phyloP scores from a whole-genome alignment of 2,888 invertebrate genomes.

The Tortricodes alternella region DNA sequence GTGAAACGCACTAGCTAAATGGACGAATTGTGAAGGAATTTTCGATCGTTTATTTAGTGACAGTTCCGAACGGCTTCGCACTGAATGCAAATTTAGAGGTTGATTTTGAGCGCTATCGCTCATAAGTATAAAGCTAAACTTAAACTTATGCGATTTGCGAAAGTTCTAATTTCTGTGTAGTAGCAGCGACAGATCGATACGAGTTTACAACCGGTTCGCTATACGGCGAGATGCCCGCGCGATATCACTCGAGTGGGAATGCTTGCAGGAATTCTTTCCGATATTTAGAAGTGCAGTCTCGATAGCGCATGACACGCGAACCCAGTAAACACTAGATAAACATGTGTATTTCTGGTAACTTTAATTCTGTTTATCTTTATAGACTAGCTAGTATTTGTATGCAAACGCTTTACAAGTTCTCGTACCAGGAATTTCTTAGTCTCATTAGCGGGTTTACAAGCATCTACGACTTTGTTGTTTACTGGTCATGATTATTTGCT shows the following conservation, averaged over 20 bases:
- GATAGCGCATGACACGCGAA: constrained; percentile 30
- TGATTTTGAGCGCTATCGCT: neutral
- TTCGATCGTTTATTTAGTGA: constrained; percentile 27
- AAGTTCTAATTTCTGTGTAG: constrained; percentile 24
- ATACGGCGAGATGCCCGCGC: constrained; percentile 31
- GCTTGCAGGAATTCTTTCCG: constrained; percentile 29
- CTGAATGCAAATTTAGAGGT: neutral
- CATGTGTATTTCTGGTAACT: constrained; percentile 23
- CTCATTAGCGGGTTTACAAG: neutral
- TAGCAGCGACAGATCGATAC: constrained; percentile 48
- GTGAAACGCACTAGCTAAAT: constrained; percentile 30
- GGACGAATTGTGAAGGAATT: constrained; percentile 31
- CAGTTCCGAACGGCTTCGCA: constrained; percentile 11
- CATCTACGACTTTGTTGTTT: neutral
- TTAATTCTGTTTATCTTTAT: constrained; percentile 31
- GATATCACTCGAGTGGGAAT: constrained; percentile 28
- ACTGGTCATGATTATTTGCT: neutral
- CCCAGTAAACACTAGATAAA: constrained; percentile 28
- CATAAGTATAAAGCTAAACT: neutral
- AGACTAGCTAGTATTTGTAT: constrained; percentile 52
- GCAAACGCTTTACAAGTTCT: constrained; percentile 14
- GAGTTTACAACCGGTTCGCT: constrained; percentile 47
- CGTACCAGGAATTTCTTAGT: neutral
- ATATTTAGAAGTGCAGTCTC: constrained; percentile 28
- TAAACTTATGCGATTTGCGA: neutral